Conservation (phyloP, 2,888 invertebrate genomes). For the Ormyrus labotus region DNA sequence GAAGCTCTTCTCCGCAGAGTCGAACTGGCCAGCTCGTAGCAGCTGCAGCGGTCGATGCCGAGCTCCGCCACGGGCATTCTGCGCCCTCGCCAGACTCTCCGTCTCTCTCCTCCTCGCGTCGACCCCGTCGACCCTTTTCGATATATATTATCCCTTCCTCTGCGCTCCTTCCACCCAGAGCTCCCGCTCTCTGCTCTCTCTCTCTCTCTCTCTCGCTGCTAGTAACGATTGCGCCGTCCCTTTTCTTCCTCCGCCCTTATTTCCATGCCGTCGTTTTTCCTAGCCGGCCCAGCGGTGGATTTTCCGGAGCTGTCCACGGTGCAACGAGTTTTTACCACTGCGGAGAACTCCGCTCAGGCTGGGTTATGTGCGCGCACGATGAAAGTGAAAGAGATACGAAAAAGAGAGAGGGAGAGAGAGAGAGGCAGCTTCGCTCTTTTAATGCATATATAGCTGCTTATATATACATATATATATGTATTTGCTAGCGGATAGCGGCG, state of each 20-base stretch:
- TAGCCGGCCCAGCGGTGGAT: too few relatives aligned
- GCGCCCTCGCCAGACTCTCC: conserved; percentile 16
- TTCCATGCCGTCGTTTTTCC: too few relatives aligned
- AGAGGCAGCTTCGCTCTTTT: neutral
- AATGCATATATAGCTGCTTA: too few relatives aligned
- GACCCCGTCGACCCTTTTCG: conserved; percentile 33
- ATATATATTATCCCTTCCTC: conserved; percentile 28
- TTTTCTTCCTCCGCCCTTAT: neutral
- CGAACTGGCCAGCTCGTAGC: neutral
- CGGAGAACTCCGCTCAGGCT: too few relatives aligned
- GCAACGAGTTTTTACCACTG: too few relatives aligned
- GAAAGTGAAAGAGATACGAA: neutral
- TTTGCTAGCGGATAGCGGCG: neutral
- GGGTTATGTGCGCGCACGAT: neutral
- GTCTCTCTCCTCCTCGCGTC: too few relatives aligned
- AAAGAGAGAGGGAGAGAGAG: neutral
- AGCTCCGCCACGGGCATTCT: conserved; percentile 28
- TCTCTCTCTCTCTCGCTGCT: neutral
- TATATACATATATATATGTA: neutral
- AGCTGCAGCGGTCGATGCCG: conserved; percentile 30
- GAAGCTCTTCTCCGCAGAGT: neutral
- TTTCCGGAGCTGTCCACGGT: too few relatives aligned
- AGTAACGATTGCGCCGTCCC: neutral
- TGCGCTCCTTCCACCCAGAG: neutral
- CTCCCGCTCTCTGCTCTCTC: neutral